Evolutionary conservation across 2,113 vertebrate species (phyloP), one percentile per base, ranked within the genome.

Genomic region (Marmota flaviventris): DNA sequence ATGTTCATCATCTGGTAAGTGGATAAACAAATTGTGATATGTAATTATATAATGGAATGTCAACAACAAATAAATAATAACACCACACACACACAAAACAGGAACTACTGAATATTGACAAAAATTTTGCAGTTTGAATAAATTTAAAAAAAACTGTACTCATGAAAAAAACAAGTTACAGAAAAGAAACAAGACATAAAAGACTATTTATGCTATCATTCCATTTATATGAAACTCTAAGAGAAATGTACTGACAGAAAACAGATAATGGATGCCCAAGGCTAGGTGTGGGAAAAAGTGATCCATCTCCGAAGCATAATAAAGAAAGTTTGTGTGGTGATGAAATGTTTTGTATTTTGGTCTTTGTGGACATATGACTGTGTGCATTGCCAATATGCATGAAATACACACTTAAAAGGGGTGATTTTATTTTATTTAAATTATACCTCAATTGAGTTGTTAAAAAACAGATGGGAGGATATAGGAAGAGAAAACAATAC

Each of bases 281-380:
- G 5, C 22, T 65, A 39, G 69, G 0, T 4, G 20, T 34, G 0
- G 4, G 1, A 6, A 76, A 37, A 37, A 45, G 4, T 32, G 12
- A 20, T 0, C 69, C 17, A 75, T 45, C 6, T 91, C 42, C 42
- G 32, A 77, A 92, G 2, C 16, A 8, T 18, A 51, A 45, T 32
- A 22, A 75, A 42, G 13, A 84, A 75, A 81, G 17, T 34, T 65
- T 86, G 1, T 78, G 9, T 32, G 25, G 39, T 91, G 61, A 51
- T n/a, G 29, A 73, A 72, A 89, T 88, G 12, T 75, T 27, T 32
- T 82, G 0, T 69, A 18, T 79, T 94, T 96, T 85, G 22, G 8
- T 22, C 67, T 12, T 53, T 34, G 11, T 88, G 12, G 1, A 61
- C 75, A 12, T 5, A 27, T 53, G 10, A 70, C 5, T 77, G 6